Evolutionary conservation across 1,140 invertebrate species (phyloP).

Genomic region (Trialeurodes vaporariorum): DNA sequence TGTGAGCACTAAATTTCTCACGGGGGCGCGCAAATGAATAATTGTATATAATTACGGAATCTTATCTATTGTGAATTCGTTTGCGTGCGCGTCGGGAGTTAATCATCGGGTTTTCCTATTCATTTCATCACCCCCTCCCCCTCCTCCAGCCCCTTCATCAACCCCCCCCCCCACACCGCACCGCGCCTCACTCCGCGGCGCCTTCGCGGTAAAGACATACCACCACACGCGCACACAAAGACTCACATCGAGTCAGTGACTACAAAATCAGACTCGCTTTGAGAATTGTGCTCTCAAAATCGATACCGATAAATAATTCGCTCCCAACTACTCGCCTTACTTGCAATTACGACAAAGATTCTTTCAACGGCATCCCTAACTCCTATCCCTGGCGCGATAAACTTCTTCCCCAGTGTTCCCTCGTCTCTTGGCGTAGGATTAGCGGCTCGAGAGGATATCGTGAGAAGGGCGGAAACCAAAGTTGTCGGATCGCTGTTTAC

Average conservation of each 20-base stretch:
- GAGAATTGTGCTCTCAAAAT: not conserved
- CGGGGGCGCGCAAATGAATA: not conserved
- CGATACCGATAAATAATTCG: not conserved
- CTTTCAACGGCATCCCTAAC: not conserved
- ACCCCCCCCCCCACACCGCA: too few relatives aligned
- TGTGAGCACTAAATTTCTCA: not conserved
- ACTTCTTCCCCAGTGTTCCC: not conserved
- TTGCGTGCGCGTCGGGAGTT: not conserved
- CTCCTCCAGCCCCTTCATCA: not conserved
- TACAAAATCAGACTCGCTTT: not conserved
- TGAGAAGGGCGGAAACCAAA: too few relatives aligned
- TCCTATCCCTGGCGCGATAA: not conserved
- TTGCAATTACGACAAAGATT: not conserved
- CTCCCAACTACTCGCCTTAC: not conserved
- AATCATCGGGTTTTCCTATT: not conserved
- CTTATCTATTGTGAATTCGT: not conserved
- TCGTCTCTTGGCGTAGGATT: not conserved
- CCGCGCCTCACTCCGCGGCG: too few relatives aligned
- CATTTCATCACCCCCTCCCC: not conserved
- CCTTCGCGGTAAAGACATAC: not conserved
- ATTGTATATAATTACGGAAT: conserved; percentile 1
- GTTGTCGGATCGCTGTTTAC: too few relatives aligned
- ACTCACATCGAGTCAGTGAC: too few relatives aligned
- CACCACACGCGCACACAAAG: not conserved
- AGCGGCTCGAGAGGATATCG: not conserved